Base-by-base conservation (phyloP, 2,888 invertebrate genomes). In the Pseudococcus jackbeardsleyi region DNA sequence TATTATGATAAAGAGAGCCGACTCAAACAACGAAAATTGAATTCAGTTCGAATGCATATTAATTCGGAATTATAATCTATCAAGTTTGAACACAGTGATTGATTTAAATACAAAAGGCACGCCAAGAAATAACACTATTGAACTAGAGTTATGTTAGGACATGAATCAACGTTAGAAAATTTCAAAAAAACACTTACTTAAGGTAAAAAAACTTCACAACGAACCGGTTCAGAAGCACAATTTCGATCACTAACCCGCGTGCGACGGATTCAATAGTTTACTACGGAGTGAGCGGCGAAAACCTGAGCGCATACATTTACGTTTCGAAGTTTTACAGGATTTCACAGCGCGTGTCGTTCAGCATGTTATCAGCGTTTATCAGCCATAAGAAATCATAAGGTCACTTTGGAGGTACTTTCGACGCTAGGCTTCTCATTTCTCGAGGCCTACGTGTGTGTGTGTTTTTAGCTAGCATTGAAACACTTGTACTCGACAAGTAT, bases 211-310 rank as follows among this genome's bases (percentile, higher is more conserved):
- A 82, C 19, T 46, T 82, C 11, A 9, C 79, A 82, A 82, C 79
- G 79, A 82, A 82, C 79, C 79, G 79, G 79, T 82, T 82, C 79
- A 46, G 79, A 82, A 46, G 79, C 79, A 82, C 39, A 82, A 46
- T 46, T 33, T 46, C 19, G 79, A 82, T 19, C 79, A 82, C 79
- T 46, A 82, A 82, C 17, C 79, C 22, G 79, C n/a, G 79, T 46
- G 46, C 79, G 79, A 82, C 42, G n/a, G 22, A 82, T 46, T n/a
- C 19, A 82, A 46, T 46, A 19, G 46, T 26, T n/a, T 46, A 82
- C 42, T 12, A 19, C 79, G 46, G 46, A 82, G 46, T 82, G 79
- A 82, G 46, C 42, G 42, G 22, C n/a, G 42, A 46, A 82, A 46
- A 82, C n/a, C 26, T 42, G 33, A 46, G 6, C 19, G 79, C 79